These are phyloP conservation scores for Archips crataeganus DNA, from an alignment of 2,888 invertebrate genomes.

Conservation along the genomic window DNA sequence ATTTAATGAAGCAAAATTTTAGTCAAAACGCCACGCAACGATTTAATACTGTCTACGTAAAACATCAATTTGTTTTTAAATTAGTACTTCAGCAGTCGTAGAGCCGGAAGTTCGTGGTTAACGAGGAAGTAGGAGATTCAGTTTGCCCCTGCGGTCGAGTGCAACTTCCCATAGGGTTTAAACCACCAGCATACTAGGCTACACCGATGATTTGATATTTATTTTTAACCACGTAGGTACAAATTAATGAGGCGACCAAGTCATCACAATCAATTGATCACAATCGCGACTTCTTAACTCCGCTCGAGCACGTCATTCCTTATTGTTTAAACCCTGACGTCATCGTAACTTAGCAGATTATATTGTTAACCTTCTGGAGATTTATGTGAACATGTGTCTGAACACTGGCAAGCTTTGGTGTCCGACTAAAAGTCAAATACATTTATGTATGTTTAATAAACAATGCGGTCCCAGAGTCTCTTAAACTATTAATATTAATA, in stretches of 20 bases:
- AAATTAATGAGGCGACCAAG: neutral
- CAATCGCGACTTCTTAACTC: neutral
- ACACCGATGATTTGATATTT: neutral
- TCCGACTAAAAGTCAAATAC: neutral
- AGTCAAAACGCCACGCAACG: neutral
- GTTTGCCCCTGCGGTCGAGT: conserved; percentile 28
- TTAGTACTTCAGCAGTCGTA: conserved; percentile 22
- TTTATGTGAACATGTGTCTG: conserved; percentile 20
- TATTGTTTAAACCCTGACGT: conserved; percentile 24
- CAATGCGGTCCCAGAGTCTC: neutral
- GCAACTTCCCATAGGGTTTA: conserved; percentile 2
- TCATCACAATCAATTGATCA: neutral
- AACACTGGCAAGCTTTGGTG: neutral
- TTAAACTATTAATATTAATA: too few species aligned
- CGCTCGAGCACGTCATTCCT: conserved; percentile 7
- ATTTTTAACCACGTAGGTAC: neutral
- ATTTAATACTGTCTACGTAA: too few species aligned
- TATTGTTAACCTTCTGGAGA: conserved; percentile 18
- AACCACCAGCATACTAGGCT: neutral
- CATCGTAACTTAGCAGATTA: conserved; percentile 6
- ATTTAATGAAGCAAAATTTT: neutral
- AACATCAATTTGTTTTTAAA: neutral
- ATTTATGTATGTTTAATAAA: neutral
- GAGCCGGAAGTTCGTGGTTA: conserved; percentile 38
- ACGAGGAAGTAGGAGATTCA: conserved; percentile 27